These are phyloP conservation scores for Rhodophaea formosa DNA, from an alignment of 2,888 invertebrate genomes.

Conservation along the genomic window DNA sequence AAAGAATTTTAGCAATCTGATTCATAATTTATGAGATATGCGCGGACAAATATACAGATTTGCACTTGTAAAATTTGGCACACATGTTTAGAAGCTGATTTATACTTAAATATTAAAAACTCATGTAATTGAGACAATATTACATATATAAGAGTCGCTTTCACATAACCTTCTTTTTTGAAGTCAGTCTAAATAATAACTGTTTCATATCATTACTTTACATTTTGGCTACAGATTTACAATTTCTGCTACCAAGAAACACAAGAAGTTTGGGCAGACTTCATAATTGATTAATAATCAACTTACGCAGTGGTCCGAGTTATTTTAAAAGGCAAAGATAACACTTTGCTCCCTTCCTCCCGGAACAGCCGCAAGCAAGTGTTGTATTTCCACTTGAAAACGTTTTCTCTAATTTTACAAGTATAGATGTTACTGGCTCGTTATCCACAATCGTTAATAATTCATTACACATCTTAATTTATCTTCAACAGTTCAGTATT, in stretches of 20 bases:
- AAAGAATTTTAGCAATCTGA: too few species aligned
- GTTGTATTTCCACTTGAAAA: constrained; percentile 19
- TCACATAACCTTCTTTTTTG: too few species aligned
- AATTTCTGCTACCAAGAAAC: neutral
- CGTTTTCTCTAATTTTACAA: constrained; percentile 24
- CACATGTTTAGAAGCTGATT: too few species aligned
- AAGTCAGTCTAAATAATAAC: too few species aligned
- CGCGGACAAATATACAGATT: too few species aligned
- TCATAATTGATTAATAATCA: constrained; percentile 7
- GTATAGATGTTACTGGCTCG: neutral
- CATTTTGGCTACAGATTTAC: neutral
- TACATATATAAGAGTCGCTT: too few species aligned
- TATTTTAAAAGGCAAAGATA: constrained; percentile 14
- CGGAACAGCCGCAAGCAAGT: neutral
- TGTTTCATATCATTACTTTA: neutral
- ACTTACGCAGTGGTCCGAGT: constrained; percentile 3
- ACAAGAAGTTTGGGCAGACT: neutral
- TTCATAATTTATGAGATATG: too few species aligned
- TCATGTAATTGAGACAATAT: too few species aligned
- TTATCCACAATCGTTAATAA: neutral
- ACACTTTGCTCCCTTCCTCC: neutral
- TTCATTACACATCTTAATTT: too few species aligned
- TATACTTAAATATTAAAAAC: too few species aligned
- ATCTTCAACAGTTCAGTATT: too few species aligned
- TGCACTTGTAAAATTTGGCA: too few species aligned